Evolutionary conservation across 2,113 vertebrate species (phyloP).

Genomic region (Lonchura striata): DNA sequence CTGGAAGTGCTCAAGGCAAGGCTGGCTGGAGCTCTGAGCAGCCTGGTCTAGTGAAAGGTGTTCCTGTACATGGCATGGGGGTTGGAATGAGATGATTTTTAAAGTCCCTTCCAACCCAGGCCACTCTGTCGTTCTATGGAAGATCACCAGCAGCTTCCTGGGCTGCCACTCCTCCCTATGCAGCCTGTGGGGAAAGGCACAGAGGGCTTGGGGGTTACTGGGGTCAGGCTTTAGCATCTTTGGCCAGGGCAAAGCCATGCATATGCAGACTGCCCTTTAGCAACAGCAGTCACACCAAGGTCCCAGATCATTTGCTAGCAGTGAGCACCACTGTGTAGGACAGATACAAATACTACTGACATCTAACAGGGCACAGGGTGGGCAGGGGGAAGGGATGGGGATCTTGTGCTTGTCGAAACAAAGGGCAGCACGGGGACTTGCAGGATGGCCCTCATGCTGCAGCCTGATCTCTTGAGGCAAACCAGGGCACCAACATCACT

Average conservation of each 20-base stretch:
- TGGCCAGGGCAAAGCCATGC: background rate
- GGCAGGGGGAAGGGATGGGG: background rate
- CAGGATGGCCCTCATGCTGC: background rate
- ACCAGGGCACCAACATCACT: background rate
- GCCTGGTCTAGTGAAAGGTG: background rate
- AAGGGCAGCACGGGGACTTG: background rate
- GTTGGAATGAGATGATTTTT: background rate
- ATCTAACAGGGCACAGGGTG: accelerated
- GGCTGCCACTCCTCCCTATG: background rate
- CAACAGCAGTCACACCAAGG: background rate
- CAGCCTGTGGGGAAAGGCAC: background rate
- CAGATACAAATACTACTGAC: background rate
- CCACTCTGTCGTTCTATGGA: background rate
- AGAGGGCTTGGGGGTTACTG: background rate
- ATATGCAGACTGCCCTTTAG: background rate
- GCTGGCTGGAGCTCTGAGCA: background rate
- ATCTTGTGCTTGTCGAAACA: background rate
- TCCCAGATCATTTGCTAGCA: background rate
- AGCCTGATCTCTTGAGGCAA: background rate
- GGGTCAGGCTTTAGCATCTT: background rate
- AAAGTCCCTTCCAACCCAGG: background rate
- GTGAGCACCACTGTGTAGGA: background rate
- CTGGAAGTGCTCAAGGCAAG: background rate
- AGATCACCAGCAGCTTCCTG: background rate
- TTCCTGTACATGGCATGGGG: background rate